Conservation (phyloP, 2,113 vertebrate genomes). For the Tiliqua scincoides region DNA sequence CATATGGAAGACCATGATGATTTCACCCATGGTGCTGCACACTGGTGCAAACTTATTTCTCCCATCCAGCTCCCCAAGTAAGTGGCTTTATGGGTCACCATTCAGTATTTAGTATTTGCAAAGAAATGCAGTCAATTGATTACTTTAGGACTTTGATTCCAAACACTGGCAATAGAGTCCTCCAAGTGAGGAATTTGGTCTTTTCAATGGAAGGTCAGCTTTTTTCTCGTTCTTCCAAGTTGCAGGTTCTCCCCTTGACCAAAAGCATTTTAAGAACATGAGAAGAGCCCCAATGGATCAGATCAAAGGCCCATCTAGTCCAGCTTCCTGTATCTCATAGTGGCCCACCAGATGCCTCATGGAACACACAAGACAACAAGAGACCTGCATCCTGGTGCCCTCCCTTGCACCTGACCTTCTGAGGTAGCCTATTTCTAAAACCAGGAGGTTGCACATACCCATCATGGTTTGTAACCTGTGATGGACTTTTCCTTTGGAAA, state of each 20-base stretch:
- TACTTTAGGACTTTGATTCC: conserved; percentile 10
- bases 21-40: background rate
- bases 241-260: background rate
- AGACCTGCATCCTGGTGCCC: too few species aligned
- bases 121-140: background rate
- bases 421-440: too few species aligned
- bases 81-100: conserved; percentile 2
- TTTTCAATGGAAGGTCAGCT: background rate
- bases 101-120: background rate
- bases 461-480: too few species aligned
- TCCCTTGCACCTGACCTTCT: too few species aligned
- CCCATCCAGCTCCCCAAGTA: background rate
- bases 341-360: too few species aligned
- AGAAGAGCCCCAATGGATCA: too few species aligned
- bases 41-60: conserved; percentile 1
- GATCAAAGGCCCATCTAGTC: too few species aligned
- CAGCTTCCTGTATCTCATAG: too few species aligned
- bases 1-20: background rate
- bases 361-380: too few species aligned
- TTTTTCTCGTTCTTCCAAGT: background rate
- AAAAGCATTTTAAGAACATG: background rate
- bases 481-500: too few species aligned
- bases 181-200: background rate
- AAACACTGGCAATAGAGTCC: background rate
- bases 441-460: too few species aligned